Conservation (phyloP, 2,797 vertebrate species). For the Phoeniculus purpureus region DNA sequence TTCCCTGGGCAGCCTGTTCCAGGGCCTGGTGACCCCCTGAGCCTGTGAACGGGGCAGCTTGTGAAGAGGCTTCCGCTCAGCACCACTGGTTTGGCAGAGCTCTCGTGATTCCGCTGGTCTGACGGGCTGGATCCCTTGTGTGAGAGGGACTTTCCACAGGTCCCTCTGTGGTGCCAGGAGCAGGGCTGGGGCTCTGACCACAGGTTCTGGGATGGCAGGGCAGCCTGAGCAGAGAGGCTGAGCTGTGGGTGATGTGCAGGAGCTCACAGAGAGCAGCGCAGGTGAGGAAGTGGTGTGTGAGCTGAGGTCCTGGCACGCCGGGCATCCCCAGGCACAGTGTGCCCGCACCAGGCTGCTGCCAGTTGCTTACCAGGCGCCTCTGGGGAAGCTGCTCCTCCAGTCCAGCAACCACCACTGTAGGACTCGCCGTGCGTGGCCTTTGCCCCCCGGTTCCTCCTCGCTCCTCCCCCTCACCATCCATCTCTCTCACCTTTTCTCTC, state of each 20-base stretch:
- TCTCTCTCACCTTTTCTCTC: conserved; percentile 39
- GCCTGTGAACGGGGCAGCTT: background rate
- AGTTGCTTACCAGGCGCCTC: rapidly evolving
- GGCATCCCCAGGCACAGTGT: rapidly evolving
- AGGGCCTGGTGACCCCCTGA: background rate
- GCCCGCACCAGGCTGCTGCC: background rate
- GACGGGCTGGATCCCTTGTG: background rate
- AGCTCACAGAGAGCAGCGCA: background rate
- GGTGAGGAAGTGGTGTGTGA: background rate
- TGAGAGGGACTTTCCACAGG: background rate
- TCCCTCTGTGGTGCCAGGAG: background rate
- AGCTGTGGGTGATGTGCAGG: rapidly evolving
- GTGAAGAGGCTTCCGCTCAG: background rate
- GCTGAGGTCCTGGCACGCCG: rapidly evolving
- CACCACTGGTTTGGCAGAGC: background rate
- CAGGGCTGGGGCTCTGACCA: rapidly evolving
- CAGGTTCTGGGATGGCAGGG: background rate
- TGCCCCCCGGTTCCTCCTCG: rapidly evolving
- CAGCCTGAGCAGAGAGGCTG: rapidly evolving
- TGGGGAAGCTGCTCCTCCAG: background rate
- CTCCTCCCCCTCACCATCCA: background rate
- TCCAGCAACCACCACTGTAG: rapidly evolving
- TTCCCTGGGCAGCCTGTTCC: too few relatives aligned
- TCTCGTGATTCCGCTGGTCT: background rate
- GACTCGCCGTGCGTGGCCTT: rapidly evolving